These are phyloP conservation scores for Plutella xylostella DNA, from an alignment of 2,888 invertebrate species.

Conservation along the genomic window DNA sequence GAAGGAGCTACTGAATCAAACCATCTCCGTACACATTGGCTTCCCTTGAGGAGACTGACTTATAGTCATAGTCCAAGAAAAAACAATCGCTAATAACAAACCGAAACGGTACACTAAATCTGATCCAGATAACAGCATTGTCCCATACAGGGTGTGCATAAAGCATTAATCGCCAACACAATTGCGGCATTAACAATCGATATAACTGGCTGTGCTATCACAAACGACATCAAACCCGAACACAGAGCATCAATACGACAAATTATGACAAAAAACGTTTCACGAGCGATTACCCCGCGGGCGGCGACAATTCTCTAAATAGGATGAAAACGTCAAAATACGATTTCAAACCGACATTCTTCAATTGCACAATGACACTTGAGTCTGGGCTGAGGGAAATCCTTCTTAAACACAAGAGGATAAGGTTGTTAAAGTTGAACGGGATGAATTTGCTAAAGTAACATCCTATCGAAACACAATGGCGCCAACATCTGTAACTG, in stretches of 20 bases:
- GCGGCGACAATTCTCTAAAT: constrained; percentile 48
- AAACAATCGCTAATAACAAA: too few species aligned
- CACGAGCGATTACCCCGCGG: constrained; percentile 49
- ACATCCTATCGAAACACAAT: constrained; percentile 28
- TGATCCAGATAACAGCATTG: neutral
- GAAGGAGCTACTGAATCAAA: too few species aligned
- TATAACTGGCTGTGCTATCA: constrained; percentile 16
- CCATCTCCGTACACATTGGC: too few species aligned
- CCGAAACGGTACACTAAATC: too few species aligned
- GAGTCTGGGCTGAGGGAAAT: too few species aligned
- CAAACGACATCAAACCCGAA: constrained; percentile 16
- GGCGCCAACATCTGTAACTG: constrained; percentile 25
- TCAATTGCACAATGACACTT: neutral
- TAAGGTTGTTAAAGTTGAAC: neutral
- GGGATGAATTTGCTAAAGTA: constrained; percentile 11
- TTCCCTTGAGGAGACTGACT: too few species aligned
- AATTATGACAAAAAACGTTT: constrained; percentile 18
- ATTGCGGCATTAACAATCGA: constrained; percentile 22
- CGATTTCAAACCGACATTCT: too few species aligned
- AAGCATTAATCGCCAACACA: constrained; percentile 5
- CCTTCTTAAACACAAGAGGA: neutral
- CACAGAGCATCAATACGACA: neutral
- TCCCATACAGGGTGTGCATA: neutral
- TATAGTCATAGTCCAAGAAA: too few species aligned
- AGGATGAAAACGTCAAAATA: constrained; percentile 67